phyloP scores from a whole-genome alignment of 2,797 vertebrate genomes.

The Syngnathus rostellatus region DNA sequence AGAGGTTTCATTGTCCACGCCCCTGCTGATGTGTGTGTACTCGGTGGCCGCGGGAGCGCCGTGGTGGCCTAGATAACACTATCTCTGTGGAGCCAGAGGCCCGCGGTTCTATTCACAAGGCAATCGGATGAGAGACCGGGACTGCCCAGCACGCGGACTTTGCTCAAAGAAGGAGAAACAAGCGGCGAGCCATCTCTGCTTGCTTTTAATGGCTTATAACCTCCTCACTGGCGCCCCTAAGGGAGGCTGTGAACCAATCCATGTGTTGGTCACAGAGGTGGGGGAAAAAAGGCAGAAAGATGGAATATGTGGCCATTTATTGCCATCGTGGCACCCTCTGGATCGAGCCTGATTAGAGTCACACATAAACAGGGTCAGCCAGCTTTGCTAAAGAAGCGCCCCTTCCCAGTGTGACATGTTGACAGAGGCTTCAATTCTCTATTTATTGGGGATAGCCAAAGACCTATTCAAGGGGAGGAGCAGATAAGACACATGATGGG shows the following conservation, averaged over 20 bases:
- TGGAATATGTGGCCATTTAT: constrained; percentile 52
- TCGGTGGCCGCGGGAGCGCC: constrained; percentile 42
- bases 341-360: constrained; percentile 68
- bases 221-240: constrained; percentile 40
- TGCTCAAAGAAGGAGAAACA: constrained; percentile 63
- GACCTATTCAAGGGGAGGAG: constrained; percentile 31
- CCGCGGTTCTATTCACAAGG: constrained; percentile 57
- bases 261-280: constrained; percentile 22
- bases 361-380: constrained; percentile 54
- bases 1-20: constrained; percentile 45
- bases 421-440: constrained; percentile 37
- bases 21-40: constrained; percentile 58
- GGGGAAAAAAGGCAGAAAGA: constrained; percentile 15
- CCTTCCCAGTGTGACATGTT: constrained; percentile 32
- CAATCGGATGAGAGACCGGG: constrained; percentile 40
- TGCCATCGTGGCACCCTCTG: constrained; percentile 59
- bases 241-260: constrained; percentile 23
- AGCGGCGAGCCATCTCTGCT: constrained; percentile 57
- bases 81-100: constrained; percentile 73
- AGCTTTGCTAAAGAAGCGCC: constrained; percentile 45
- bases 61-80: constrained; percentile 70
- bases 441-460: constrained; percentile 40
- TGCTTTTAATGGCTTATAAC: constrained; percentile 65
- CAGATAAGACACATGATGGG: constrained; percentile 47
- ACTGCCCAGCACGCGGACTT: constrained; percentile 63